Percentiles rank a stretch among this genome's conserved stretches.
Evolutionary conservation across 2,797 vertebrate genomes (phyloP).

Genomic region (Sarcophilus harrisii): DNA sequence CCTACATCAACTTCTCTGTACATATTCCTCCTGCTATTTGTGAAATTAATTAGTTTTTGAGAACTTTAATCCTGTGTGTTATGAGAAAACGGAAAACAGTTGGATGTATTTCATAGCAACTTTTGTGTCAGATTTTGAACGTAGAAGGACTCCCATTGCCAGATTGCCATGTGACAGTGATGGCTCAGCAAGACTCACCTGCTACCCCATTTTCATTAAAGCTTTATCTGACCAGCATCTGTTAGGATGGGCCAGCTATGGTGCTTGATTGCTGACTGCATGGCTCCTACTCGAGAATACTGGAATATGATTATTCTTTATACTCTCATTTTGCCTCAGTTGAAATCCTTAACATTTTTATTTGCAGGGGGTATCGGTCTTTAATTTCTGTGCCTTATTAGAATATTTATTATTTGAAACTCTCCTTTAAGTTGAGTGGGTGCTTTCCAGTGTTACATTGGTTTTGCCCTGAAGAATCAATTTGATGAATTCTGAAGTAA

Average conservation of each 20-base stretch:
- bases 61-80: background rate
- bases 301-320: conserved; percentile 12
- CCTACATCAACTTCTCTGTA: background rate
- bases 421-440: conserved; percentile 32
- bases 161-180: background rate
- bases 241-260: background rate
- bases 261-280: conserved; percentile 34
- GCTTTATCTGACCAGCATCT: conserved; percentile 25
- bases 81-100: background rate
- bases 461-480: conserved; percentile 20
- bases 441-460: background rate
- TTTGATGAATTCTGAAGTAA: conserved; percentile 60
- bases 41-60: background rate
- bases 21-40: conserved; percentile 18
- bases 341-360: conserved; percentile 43
- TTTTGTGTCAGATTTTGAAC: conserved; percentile 3
- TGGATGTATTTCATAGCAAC: background rate
- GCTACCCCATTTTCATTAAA: background rate
- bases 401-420: conserved; percentile 49
- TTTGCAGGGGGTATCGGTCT: background rate
- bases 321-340: conserved; percentile 31
- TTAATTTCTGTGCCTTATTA: background rate
- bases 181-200: background rate
- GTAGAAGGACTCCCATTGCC: background rate
- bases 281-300: conserved; percentile 28